These are phyloP conservation scores for Torymus tubicola DNA, from an alignment of 2,888 invertebrate genomes.

Conservation along the genomic window DNA sequence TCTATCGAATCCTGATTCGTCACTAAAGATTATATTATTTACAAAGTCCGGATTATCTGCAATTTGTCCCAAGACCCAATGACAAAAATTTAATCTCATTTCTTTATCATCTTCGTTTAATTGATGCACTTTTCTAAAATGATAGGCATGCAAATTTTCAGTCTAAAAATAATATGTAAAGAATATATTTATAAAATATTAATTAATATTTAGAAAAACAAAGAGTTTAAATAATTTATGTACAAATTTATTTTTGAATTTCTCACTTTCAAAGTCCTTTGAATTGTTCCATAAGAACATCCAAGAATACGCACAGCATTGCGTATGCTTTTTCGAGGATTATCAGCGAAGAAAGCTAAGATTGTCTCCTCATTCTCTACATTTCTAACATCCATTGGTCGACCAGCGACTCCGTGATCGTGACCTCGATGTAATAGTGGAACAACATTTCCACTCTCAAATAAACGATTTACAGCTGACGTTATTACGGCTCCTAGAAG, in stretches of 20 bases:
- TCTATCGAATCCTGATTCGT: background rate
- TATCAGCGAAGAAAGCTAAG: no score
- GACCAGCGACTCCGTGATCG: conserved; percentile 4
- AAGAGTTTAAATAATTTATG: background rate
- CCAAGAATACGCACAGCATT: background rate
- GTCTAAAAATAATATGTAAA: background rate
- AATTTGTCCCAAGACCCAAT: no score
- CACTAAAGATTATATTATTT: background rate
- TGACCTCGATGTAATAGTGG: background rate
- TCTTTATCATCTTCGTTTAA: no score
- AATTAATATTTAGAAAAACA: background rate
- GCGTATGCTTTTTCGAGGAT: conserved; percentile 12
- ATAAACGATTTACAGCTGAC: conserved; percentile 6
- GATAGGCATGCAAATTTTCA: background rate
- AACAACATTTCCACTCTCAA: conserved; percentile 4
- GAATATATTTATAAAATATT: background rate
- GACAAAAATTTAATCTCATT: no score
- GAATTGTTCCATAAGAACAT: conserved; percentile 15
- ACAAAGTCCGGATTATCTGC: background rate
- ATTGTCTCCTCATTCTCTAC: no score
- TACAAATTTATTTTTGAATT: background rate
- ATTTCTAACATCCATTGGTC: conserved; percentile 5
- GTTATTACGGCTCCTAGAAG: background rate
- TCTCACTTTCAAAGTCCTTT: conserved; percentile 1
- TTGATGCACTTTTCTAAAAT: no score